Evolutionary conservation across 2,113 vertebrate species (phyloP), one percentile per base, ranked within the genome.

Genomic region (Motacilla tschutschensis): DNA sequence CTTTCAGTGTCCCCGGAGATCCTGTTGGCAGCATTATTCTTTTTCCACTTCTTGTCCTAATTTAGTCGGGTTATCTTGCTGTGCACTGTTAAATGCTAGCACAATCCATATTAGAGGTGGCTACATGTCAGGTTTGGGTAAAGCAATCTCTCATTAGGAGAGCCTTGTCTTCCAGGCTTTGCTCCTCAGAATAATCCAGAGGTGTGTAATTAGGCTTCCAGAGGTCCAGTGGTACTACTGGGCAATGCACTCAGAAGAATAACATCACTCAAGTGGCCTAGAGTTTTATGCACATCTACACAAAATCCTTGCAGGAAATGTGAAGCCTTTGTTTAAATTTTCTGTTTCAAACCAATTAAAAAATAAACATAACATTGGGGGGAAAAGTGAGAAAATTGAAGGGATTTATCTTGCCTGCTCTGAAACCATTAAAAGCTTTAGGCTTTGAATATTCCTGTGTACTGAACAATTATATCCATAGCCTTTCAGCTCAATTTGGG

Each of bases 31-130:
- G 50, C 35, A 50, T 57, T 74, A 57, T 50, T 67, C 84, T 50
- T 87, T 93, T 92, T 77, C 73, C 35, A 57, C 46, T 78, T 87
- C 84, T 78, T 75, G 57, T 65, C 79, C 90, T 87, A 54, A 83
- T 89, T 88, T 93, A 90, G 58, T 54, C 82, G 62, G 60, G 41
- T 75, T 87, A 79, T 87, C 76, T 89, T 54, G 41, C 82, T 89
- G 60, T 24, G 50, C 38, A 17, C 64, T 71, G 38, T 36, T 83
- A 83, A 83, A 62, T 28, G 50, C 53, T 74, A 64, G 48, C 31
- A 24, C 48, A 73, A 5, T 72, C 46, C 13, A 0, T 44, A 78
- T 41, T 76, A 78, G 89, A 77, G 26, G 72, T 58, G 36, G 48
- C 69, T 85, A 14, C 21, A 1, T 40, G 64, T 90, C 75, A 82